phyloP scores from a whole-genome alignment of 2,888 invertebrate species.

The Ptychoptera contaminata region DNA sequence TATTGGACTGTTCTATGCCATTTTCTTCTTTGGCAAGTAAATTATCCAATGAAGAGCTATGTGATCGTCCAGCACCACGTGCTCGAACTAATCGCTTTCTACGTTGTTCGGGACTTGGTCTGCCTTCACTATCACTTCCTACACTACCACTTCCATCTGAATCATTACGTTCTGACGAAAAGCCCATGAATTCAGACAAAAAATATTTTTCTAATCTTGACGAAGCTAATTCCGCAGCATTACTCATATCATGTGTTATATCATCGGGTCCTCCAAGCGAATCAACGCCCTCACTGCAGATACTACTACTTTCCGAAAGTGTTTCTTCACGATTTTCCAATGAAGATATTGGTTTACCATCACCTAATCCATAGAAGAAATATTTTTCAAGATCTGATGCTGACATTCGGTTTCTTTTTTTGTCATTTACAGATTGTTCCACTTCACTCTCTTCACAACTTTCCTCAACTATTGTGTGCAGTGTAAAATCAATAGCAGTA shows the following conservation, averaged over 20 bases:
- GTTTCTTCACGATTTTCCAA: conserved; percentile 40
- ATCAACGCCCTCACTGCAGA: conserved; percentile 70
- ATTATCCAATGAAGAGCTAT: conserved; percentile 69
- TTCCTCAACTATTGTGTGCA: conserved; percentile 88
- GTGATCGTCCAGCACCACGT: conserved; percentile 66
- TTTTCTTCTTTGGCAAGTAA: conserved; percentile 49
- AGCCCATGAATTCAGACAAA: conserved; percentile 70
- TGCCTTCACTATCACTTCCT: conserved; percentile 79
- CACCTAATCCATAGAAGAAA: conserved; percentile 74
- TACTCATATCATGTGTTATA: conserved; percentile 34
- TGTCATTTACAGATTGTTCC: conserved; percentile 35
- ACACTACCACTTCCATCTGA: conserved; percentile 76
- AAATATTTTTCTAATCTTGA: conserved; percentile 82
- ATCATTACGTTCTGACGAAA: conserved; percentile 57
- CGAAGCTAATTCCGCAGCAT: conserved; percentile 61
- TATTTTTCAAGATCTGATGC: conserved; percentile 81
- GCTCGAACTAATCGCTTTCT: conserved; percentile 67
- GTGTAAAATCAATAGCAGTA: conserved; percentile 70
- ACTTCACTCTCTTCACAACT: conserved; percentile 88
- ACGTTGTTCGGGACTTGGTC: conserved; percentile 73
- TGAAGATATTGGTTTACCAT: conserved; percentile 38
- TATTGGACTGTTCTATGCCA: conserved; percentile 19
- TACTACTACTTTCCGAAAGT: conserved; percentile 70
- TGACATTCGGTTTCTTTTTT: conserved; percentile 44
- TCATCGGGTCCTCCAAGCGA: conserved; percentile 48